phyloP scores from a whole-genome alignment of 2,888 invertebrate genomes.

The Dione vanillae region DNA sequence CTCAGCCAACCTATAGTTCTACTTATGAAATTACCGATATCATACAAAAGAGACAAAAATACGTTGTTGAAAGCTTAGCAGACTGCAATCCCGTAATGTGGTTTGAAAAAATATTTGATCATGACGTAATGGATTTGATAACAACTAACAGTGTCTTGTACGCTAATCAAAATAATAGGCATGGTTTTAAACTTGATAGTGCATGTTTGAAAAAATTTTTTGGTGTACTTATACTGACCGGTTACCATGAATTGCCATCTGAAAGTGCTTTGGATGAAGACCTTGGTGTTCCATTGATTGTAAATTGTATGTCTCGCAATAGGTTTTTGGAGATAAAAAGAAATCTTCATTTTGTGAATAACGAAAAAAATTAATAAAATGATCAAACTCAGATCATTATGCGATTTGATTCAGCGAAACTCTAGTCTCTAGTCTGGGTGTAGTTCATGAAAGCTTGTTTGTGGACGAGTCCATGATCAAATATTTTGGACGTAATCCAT shows the following conservation, averaged over 20 bases:
- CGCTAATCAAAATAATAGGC: constrained; percentile 45
- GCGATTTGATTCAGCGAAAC: constrained; percentile 44
- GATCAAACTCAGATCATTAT: constrained; percentile 44
- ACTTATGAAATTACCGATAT: constrained; percentile 45
- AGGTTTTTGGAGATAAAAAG: constrained; percentile 47
- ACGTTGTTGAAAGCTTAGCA: constrained; percentile 45
- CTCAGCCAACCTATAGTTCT: constrained; percentile 45
- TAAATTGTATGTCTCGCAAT: constrained; percentile 47
- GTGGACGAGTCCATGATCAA: constrained; percentile 38
- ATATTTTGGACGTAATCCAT: constrained; percentile 40
- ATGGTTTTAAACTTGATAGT: constrained; percentile 44
- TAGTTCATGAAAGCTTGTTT: constrained; percentile 38
- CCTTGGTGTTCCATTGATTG: constrained; percentile 51
- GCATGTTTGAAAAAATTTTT: constrained; percentile 11
- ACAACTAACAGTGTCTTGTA: constrained; percentile 44
- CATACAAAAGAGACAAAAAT: constrained; percentile 45
- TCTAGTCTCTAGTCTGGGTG: constrained; percentile 36
- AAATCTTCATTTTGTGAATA: constrained; percentile 45
- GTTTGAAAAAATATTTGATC: constrained; percentile 44
- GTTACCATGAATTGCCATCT: constrained; percentile 53
- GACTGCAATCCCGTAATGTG: constrained; percentile 44
- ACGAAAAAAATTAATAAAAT: constrained; percentile 45
- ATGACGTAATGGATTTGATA: constrained; percentile 34
- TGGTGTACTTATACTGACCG: constrained; percentile 49
- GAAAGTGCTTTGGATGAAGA: constrained; percentile 53